These are phyloP conservation scores for Ispidina lecontei DNA, from an alignment of 2,797 vertebrate genomes.

Conservation along the genomic window DNA sequence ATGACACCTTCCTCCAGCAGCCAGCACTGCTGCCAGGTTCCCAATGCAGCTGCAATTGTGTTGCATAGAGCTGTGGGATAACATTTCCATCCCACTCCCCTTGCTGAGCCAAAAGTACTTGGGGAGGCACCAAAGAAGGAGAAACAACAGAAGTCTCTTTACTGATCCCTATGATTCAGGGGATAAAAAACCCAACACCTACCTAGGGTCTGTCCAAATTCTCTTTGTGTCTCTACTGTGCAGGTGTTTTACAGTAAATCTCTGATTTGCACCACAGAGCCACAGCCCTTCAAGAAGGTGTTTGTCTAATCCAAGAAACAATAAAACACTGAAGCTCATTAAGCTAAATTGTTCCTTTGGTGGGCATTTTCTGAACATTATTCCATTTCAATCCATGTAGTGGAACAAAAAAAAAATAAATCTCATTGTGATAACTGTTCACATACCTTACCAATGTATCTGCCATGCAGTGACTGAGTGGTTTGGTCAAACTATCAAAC, in stretches of 20 bases:
- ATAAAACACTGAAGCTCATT: background rate
- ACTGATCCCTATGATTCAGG: background rate
- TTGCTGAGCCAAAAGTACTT: background rate
- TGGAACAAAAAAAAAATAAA: background rate
- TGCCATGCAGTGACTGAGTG: accelerated
- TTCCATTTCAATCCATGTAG: accelerated
- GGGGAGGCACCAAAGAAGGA: background rate
- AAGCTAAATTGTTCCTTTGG: background rate
- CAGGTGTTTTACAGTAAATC: background rate
- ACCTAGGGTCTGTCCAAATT: background rate
- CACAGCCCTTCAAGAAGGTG: background rate
- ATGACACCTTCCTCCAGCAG: background rate
- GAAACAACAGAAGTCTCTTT: background rate
- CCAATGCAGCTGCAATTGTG: background rate
- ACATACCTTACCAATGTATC: background rate
- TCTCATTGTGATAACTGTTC: background rate
- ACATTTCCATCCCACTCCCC: background rate
- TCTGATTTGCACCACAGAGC: background rate
- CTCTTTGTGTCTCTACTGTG: background rate
- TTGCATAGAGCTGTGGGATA: background rate
- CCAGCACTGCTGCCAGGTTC: background rate
- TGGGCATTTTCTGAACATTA: background rate
- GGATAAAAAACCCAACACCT: background rate
- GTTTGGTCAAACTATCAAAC: background rate
- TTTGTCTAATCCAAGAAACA: background rate